phyloP scores from a whole-genome alignment of 1,140 invertebrate species.

The Protaetia brevitarsis region DNA sequence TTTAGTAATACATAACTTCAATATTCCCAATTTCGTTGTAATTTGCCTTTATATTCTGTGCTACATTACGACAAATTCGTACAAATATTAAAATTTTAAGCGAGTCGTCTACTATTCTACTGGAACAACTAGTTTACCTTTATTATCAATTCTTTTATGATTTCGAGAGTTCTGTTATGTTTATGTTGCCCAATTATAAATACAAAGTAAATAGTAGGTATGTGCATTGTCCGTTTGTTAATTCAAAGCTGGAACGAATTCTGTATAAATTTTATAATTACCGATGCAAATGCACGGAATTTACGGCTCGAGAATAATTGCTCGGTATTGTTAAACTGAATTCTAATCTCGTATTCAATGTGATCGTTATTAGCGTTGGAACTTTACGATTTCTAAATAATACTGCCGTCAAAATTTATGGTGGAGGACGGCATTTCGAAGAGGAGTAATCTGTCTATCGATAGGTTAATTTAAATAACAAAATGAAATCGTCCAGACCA shows the following conservation, averaged over 20 bases:
- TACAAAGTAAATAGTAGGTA: too few species aligned
- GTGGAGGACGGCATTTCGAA: neutral
- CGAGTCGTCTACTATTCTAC: too few species aligned
- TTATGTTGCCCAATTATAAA: too few species aligned
- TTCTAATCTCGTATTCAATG: neutral
- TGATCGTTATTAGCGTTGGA: neutral
- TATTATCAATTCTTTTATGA: too few species aligned
- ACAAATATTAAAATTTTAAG: too few species aligned
- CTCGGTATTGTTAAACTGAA: neutral
- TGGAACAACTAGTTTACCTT: too few species aligned
- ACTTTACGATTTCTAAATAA: neutral
- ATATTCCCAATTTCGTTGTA: too few species aligned
- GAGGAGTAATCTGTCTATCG: constrained; percentile 15
- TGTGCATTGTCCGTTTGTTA: neutral
- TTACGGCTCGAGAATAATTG: neutral
- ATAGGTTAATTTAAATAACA: constrained; percentile 6
- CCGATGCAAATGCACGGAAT: neutral
- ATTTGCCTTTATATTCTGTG: too few species aligned
- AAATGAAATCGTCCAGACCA: constrained; percentile 5
- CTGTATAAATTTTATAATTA: neutral
- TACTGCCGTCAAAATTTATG: neutral
- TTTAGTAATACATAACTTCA: too few species aligned
- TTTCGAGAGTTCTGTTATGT: too few species aligned
- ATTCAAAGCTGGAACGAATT: neutral
- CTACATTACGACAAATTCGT: too few species aligned